Evolutionary conservation across 1,140 invertebrate species (phyloP).

Genomic region (Venustaconcha ellipsiformis): DNA sequence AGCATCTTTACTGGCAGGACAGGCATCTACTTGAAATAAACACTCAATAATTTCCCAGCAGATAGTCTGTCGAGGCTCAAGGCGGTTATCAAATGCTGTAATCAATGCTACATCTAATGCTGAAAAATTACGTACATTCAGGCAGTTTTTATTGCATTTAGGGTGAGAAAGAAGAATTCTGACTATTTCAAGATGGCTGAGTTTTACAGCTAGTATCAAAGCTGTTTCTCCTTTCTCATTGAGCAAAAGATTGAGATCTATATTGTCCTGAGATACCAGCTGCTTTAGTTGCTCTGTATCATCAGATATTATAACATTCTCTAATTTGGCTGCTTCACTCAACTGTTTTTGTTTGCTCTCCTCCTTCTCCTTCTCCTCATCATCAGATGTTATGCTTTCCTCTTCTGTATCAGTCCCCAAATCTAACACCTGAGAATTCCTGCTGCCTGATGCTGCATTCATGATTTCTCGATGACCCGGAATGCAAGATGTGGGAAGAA

Average conservation of each 20-base stretch:
- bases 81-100: conserved; percentile 46
- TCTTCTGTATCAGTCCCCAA: conserved; percentile 21
- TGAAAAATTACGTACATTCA: conserved; percentile 46
- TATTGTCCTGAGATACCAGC: conserved; percentile 20
- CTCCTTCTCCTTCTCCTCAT: conserved; percentile 7
- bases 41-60: conserved; percentile 50
- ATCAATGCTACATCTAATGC: conserved; percentile 46
- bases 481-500: conserved; percentile 18
- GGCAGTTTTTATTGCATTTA: conserved; percentile 39
- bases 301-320: conserved; percentile 28
- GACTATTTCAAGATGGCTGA: conserved; percentile 41
- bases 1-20: conserved; percentile 45
- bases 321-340: conserved; percentile 18
- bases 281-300: conserved; percentile 18
- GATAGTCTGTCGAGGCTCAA: conserved; percentile 39
- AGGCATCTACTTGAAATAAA: conserved; percentile 41
- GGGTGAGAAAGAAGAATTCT: conserved; percentile 34
- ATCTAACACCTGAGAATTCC: conserved; percentile 6
- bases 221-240: conserved; percentile 47
- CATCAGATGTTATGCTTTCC: conserved; percentile 14
- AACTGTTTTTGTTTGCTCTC: conserved; percentile 17
- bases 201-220: conserved; percentile 44
- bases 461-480: conserved; percentile 11
- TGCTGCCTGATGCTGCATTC: conserved; percentile 20
- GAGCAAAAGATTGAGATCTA: conserved; percentile 42